These are phyloP conservation scores for Sphaerophoria taeniata DNA, from an alignment of 2,888 invertebrate species.

Conservation along the genomic window DNA sequence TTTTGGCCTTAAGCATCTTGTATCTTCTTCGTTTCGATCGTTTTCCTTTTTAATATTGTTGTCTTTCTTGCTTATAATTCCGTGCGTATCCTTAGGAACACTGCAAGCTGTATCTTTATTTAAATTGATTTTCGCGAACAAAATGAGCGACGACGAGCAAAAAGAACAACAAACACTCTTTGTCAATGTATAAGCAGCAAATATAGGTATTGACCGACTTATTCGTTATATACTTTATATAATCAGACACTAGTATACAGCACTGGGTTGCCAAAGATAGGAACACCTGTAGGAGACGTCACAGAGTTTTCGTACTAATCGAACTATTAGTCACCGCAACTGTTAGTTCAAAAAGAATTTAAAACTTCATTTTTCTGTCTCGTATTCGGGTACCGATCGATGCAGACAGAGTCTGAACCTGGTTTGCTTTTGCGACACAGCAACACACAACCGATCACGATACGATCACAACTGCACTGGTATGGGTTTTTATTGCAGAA, in stretches of 20 bases:
- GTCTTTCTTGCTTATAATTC: slow-evolving; percentile 17
- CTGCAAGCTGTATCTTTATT: neutral
- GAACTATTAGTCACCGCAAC: slow-evolving; percentile 17
- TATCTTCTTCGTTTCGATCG: slow-evolving; percentile 28
- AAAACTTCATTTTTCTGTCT: slow-evolving; percentile 4
- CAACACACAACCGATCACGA: slow-evolving; percentile 15
- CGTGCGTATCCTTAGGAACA: slow-evolving; percentile 58
- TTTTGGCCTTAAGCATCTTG: slow-evolving; percentile 82
- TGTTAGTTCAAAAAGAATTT: neutral
- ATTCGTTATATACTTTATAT: slow-evolving; percentile 57
- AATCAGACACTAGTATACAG: slow-evolving; percentile 54
- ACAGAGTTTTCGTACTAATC: slow-evolving; percentile 30
- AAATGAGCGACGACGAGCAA: neutral
- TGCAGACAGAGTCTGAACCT: neutral
- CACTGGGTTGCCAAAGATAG: slow-evolving; percentile 32
- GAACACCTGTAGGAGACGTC: slow-evolving; percentile 63
- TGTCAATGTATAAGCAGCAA: slow-evolving; percentile 22
- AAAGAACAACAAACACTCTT: slow-evolving; percentile 13
- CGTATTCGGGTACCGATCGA: neutral
- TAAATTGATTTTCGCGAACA: slow-evolving; percentile 3
- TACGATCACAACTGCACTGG: slow-evolving; percentile 33
- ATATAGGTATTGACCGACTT: slow-evolving; percentile 27
- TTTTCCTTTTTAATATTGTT: neutral
- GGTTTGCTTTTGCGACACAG: slow-evolving; percentile 2
- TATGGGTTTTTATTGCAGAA: slow-evolving; percentile 52